A percentile compares a stretch with the other conserved stretches of the same genome.
Evolutionary conservation across 2,797 vertebrate species (phyloP).

Genomic region (Danionella dracula): DNA sequence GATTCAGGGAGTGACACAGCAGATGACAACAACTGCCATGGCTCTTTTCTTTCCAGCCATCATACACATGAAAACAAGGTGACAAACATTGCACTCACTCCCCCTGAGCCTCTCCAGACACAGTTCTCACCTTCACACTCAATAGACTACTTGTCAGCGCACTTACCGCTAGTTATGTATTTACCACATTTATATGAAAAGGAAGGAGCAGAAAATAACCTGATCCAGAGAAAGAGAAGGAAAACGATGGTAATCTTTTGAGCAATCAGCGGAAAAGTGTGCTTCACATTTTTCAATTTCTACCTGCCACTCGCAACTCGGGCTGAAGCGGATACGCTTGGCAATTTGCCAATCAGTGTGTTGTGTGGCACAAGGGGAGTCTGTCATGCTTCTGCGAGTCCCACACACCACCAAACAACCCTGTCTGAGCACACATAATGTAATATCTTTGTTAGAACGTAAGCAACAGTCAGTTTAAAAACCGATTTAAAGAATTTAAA

Average conservation of each 20-base stretch:
- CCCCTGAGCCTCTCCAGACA: slow-evolving; percentile 22
- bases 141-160: slow-evolving; percentile 45
- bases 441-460: not conserved
- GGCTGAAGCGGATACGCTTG: slow-evolving; percentile 44
- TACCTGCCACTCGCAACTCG: slow-evolving; percentile 51
- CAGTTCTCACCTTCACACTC: slow-evolving; percentile 20
- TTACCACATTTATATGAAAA: slow-evolving; percentile 51
- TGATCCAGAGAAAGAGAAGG: slow-evolving; percentile 20
- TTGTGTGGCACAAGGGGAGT: slow-evolving; percentile 48
- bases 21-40: slow-evolving; percentile 33
- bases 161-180: slow-evolving; percentile 50
- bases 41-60: slow-evolving; percentile 41
- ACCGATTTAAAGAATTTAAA: too few relatives aligned
- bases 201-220: slow-evolving; percentile 35
- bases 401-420: slow-evolving; percentile 35
- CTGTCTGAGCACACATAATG: not conserved
- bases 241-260: slow-evolving; percentile 47
- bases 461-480: not conserved
- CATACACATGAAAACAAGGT: slow-evolving; percentile 46
- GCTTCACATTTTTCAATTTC: slow-evolving; percentile 58
- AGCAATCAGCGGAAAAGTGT: slow-evolving; percentile 53
- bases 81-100: slow-evolving; percentile 50
- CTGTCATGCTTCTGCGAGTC: slow-evolving; percentile 45
- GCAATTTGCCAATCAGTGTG: slow-evolving; percentile 59
- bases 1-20: slow-evolving; percentile 33